Evolutionary conservation across 2,797 vertebrate species (phyloP).

Genomic region (Danio kyathit): DNA sequence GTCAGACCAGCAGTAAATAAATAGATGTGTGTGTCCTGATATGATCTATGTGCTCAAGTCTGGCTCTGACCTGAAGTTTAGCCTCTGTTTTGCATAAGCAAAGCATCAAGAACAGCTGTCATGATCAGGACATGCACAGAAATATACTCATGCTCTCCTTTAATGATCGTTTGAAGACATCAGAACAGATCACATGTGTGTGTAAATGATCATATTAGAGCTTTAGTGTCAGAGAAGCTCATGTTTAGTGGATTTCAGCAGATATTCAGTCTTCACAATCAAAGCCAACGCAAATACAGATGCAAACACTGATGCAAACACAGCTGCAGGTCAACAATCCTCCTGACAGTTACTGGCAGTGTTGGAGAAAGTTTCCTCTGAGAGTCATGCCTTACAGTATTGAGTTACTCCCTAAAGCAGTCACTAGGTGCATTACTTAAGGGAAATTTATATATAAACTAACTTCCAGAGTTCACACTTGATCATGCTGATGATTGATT

Average conservation of each 20-base stretch:
- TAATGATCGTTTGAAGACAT: too few species aligned
- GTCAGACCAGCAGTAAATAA: too few species aligned
- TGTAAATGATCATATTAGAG: neutral
- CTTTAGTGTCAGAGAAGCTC: neutral
- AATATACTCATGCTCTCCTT: neutral
- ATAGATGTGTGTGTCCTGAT: neutral
- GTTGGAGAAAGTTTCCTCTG: too few species aligned
- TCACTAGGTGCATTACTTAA: too few species aligned
- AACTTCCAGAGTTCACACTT: too few species aligned
- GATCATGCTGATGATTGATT: too few species aligned
- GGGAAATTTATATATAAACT: too few species aligned
- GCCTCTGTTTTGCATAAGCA: slow-evolving; percentile 29
- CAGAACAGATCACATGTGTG: too few species aligned
- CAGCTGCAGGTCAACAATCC: neutral
- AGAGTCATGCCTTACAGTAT: too few species aligned
- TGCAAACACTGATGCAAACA: slow-evolving; percentile 38
- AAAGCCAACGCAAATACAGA: slow-evolving; percentile 17
- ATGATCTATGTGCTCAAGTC: neutral
- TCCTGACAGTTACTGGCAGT: too few species aligned
- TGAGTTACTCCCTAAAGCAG: too few species aligned
- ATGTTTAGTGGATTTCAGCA: neutral
- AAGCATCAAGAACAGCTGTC: neutral
- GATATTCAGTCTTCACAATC: neutral
- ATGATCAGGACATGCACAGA: neutral
- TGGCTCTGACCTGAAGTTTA: neutral